Percentiles rank a stretch among this genome's conserved stretches.
Conservation (phyloP, 2,797 vertebrate genomes). For the Netta rufina region DNA sequence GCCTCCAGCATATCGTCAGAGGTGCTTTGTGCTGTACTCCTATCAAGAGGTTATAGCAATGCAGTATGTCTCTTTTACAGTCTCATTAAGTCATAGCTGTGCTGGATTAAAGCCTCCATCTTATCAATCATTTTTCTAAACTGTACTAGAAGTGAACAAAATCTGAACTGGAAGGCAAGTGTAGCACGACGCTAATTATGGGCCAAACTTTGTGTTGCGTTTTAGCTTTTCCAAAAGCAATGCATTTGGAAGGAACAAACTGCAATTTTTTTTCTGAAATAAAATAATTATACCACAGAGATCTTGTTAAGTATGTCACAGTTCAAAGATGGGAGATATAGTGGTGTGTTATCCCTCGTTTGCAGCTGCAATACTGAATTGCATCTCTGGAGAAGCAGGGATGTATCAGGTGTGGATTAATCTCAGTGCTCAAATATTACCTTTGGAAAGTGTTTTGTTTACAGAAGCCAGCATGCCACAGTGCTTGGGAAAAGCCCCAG, state of each 20-base stretch:
- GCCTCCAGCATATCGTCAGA: background rate
- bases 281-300: background rate
- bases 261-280: background rate
- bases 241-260: background rate
- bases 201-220: background rate
- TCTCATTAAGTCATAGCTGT: background rate
- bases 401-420: background rate
- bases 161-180: background rate
- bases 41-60: background rate
- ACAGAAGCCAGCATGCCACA: background rate
- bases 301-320: background rate
- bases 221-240: background rate
- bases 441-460: background rate
- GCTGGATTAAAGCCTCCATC: background rate
- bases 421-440: background rate
- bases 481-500: background rate
- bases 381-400: background rate
- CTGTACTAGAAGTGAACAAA: background rate
- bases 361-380: background rate
- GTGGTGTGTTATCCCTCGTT: background rate
- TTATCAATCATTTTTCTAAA: background rate
- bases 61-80: background rate
- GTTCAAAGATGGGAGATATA: background rate
- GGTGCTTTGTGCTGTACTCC: background rate
- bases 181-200: background rate